Conservation (phyloP, 1,140 invertebrate genomes). For the Trachymyrmex septentrionalis region DNA sequence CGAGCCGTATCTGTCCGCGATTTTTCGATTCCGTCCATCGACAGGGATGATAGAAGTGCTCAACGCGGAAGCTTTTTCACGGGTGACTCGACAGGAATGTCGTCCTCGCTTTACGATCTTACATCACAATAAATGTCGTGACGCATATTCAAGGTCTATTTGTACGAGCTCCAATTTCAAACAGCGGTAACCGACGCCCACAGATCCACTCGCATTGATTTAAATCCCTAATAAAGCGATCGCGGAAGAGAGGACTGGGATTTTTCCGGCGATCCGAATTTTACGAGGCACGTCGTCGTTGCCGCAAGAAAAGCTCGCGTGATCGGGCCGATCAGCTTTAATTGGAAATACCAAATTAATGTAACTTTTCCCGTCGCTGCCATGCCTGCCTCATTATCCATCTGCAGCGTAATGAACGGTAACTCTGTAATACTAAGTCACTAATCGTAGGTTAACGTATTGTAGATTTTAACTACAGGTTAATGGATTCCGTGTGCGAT, state of each 20-base stretch:
- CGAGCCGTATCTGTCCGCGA: neutral
- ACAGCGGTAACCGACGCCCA: conserved; percentile 33
- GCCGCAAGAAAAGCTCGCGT: conserved; percentile 32
- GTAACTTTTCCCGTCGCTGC: conserved; percentile 25
- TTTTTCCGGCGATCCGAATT: conserved; percentile 18
- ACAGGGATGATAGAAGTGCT: conserved; percentile 5
- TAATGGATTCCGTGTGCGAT: conserved; percentile 11
- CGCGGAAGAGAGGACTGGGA: neutral
- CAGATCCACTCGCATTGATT: conserved; percentile 12
- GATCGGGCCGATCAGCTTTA: neutral
- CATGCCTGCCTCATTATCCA: conserved; percentile 28
- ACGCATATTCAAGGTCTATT: conserved; percentile 18
- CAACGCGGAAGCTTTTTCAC: conserved; percentile 53
- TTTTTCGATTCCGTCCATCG: conserved; percentile 34
- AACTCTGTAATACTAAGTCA: neutral
- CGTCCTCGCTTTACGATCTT: conserved; percentile 65
- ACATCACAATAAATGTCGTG: conserved; percentile 58
- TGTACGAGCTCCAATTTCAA: conserved; percentile 18
- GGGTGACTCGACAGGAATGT: conserved; percentile 63
- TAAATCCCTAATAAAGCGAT: conserved; percentile 34
- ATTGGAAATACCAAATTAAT: conserved; percentile 28
- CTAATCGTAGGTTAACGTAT: conserved; percentile 9
- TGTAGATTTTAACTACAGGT: conserved; percentile 14
- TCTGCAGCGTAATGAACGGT: conserved; percentile 1
- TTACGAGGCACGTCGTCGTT: neutral